Base-by-base conservation (phyloP, 2,888 invertebrate species). In the Apodemia zela region DNA sequence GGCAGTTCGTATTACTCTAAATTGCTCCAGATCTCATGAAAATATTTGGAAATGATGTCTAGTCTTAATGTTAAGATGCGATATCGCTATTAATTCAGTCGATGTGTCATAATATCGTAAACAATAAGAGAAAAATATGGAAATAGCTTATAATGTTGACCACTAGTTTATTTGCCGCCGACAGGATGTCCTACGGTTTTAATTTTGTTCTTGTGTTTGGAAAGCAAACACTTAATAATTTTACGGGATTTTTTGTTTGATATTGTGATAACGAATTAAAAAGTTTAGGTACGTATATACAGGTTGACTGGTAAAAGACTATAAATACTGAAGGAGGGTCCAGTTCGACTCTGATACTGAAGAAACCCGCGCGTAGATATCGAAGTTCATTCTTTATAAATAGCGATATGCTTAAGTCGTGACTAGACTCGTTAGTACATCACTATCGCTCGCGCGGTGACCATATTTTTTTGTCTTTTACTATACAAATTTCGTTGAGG, bases 11-110 rank as follows among this genome's bases (percentile, higher is more conserved):
- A 79, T 82, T 84, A 84, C 81, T 81, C 78, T 79, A 82, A 84
- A 88, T 82, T 84, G 87, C 79, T 76, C 84, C 86, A 84, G 84
- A 87, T 88, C 77, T 74, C 76, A 78, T 79, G 85, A 80, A 76
- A 84, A 86, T 81, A 69, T 72, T 65, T 65, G 63, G 65, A 68
- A 69, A 67, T 66, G 66, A 67, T 67, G 67, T 68, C 66, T 67
- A 67, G 65, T 64, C 60, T 61, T 66, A 63, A 63, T 65, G 62
- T 68, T 54, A 21, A 25, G 54, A 18, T 13, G 29, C 25, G 18
- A 25, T n/a, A 29, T 21, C n/a, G 54, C 15, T 54, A 25, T 54
- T 54, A 25, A 54, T 54, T 54, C 54, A 25, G 54, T 54, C 13
- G 8, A 25, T n/a, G 15, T 15, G 54, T 25, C 21, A 54, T 54